These are phyloP conservation scores for Pachyramphus minor DNA, from an alignment of 2,113 vertebrate species.

Conservation along the genomic window DNA sequence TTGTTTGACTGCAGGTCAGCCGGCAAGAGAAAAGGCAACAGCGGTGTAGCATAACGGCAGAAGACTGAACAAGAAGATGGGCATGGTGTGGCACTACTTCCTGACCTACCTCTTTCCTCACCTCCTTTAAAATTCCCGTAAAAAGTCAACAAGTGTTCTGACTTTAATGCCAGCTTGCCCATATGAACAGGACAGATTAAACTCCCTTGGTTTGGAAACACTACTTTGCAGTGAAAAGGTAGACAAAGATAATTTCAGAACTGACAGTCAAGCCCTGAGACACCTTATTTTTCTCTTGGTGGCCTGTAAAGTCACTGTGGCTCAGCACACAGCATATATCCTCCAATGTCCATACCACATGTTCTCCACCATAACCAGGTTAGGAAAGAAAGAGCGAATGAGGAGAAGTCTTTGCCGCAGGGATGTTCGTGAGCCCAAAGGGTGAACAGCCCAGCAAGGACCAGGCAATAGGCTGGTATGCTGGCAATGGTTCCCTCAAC, in stretches of 20 bases:
- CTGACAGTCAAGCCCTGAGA: neutral
- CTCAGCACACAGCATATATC: neutral
- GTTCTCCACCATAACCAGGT: neutral
- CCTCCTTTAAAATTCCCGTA: neutral
- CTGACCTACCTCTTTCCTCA: neutral
- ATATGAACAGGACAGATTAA: neutral
- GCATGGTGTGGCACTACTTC: fast-evolving
- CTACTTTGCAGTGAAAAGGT: neutral
- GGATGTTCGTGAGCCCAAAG: fast-evolving
- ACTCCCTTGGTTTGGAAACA: neutral
- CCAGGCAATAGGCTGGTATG: neutral
- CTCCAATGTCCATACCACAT: neutral
- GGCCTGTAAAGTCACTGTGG: neutral
- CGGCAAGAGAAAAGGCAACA: neutral
- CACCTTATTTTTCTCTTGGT: neutral
- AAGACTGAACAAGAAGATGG: neutral
- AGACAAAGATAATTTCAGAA: neutral
- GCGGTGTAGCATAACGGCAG: neutral
- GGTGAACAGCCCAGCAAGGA: neutral
- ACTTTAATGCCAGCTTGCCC: neutral
- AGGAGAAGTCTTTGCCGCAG: neutral
- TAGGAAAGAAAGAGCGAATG: neutral
- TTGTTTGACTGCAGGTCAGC: neutral
- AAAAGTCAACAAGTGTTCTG: neutral
- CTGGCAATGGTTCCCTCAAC: neutral